phyloP scores from a whole-genome alignment of 2,888 invertebrate genomes.

The Furcula furcula region DNA sequence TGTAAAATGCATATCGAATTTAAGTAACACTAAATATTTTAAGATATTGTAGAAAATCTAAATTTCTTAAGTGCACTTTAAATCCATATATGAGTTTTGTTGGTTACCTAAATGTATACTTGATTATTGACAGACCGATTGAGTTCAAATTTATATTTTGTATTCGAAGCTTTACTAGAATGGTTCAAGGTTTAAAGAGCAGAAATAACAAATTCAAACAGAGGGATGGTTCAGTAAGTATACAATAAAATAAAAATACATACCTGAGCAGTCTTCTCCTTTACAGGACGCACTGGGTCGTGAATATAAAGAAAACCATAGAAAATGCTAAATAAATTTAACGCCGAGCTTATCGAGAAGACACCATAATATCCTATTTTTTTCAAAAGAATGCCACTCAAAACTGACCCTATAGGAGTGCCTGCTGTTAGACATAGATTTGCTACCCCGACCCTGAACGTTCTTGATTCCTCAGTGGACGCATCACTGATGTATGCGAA shows the following conservation, averaged over 20 bases:
- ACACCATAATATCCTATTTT: slow-evolving; percentile 77
- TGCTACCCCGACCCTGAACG: slow-evolving; percentile 82
- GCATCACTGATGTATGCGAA: slow-evolving; percentile 83
- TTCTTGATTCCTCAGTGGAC: slow-evolving; percentile 78
- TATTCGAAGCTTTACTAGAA: too few species aligned
- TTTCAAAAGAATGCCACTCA: slow-evolving; percentile 65
- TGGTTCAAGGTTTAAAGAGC: too few species aligned
- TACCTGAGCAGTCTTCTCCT: slow-evolving; percentile 25
- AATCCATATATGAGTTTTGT: too few species aligned
- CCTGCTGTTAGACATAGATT: slow-evolving; percentile 68
- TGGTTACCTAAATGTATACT: too few species aligned
- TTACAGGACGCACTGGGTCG: slow-evolving; percentile 47
- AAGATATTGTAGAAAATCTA: too few species aligned
- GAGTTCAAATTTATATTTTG: too few species aligned
- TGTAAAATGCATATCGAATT: too few species aligned
- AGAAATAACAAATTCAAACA: too few species aligned
- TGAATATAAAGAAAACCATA: slow-evolving; percentile 69
- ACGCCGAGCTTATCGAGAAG: slow-evolving; percentile 59
- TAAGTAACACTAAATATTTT: too few species aligned
- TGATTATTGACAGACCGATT: too few species aligned
- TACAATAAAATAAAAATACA: slow-evolving; percentile 13
- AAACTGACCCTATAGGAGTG: slow-evolving; percentile 61
- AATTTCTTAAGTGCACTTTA: too few species aligned
- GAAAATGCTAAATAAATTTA: slow-evolving; percentile 63
- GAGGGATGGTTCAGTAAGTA: too few species aligned